Evolutionary conservation across 2,797 vertebrate genomes (phyloP).

Genomic region (Tadarida brasiliensis): DNA sequence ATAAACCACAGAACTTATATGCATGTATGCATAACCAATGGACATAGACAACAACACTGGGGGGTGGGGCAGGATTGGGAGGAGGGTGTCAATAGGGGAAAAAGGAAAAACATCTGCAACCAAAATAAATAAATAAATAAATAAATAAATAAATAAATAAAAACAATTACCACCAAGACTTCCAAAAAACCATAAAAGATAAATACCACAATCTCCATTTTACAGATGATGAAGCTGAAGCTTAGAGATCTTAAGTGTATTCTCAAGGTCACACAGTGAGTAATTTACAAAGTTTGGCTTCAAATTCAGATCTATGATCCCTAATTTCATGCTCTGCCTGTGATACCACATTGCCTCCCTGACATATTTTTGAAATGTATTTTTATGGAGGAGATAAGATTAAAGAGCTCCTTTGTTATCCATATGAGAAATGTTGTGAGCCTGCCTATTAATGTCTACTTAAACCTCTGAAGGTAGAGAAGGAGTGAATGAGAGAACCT

Average conservation of each 20-base stretch:
- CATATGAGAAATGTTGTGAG: not conserved
- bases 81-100: no score
- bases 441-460: not conserved
- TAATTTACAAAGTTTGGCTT: constrained; percentile 4
- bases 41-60: no score
- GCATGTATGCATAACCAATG: no score
- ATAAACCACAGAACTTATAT: no score
- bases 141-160: not conserved
- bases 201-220: not conserved
- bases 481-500: not conserved
- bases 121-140: no score
- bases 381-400: not conserved
- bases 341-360: not conserved
- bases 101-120: no score
- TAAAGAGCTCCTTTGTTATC: not conserved
- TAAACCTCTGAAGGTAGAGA: not conserved
- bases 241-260: not conserved
- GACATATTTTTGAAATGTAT: not conserved
- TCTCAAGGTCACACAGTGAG: constrained; percentile 5
- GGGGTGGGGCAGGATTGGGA: no score
- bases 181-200: constrained; percentile 30
- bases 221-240: constrained; percentile 13
- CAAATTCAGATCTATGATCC: not conserved
- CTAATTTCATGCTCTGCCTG: not conserved
- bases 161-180: not conserved